These are phyloP conservation scores for Salpingus planirostris DNA, from an alignment of 2,888 invertebrate genomes.

Conservation along the genomic window DNA sequence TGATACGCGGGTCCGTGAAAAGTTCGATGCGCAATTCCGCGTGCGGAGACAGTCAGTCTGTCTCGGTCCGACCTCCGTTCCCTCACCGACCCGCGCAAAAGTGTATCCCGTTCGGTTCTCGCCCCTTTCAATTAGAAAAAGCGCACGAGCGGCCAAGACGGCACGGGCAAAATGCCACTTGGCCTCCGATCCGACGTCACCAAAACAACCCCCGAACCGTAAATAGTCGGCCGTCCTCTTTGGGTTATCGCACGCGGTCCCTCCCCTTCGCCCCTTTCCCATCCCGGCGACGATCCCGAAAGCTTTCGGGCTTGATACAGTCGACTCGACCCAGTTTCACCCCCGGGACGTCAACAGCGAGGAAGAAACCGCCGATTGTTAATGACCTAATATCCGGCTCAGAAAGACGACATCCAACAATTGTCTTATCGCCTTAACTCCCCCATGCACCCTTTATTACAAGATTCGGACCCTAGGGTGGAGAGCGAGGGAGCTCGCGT, in stretches of 20 bases:
- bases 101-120: no score
- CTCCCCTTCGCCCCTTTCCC: neutral
- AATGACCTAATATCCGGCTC: neutral
- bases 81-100: no score
- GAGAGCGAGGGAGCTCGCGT: no score
- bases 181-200: slow-evolving; percentile 18
- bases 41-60: slow-evolving; percentile 5
- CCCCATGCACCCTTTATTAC: no score
- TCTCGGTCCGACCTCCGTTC: no score
- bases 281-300: neutral
- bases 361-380: neutral
- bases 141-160: slow-evolving; percentile 9
- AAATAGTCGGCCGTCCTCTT: neutral
- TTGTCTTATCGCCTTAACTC: no score
- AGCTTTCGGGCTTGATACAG: no score
- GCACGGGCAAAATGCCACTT: slow-evolving; percentile 23
- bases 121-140: slow-evolving; percentile 21
- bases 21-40: neutral
- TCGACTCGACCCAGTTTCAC: no score
- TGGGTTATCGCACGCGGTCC: neutral
- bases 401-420: no score
- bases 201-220: slow-evolving; percentile 4
- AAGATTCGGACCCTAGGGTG: no score
- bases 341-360: neutral
- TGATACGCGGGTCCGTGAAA: no score